Evolutionary conservation across 2,797 vertebrate genomes (phyloP).

Genomic region (Bradypodion pumilum): DNA sequence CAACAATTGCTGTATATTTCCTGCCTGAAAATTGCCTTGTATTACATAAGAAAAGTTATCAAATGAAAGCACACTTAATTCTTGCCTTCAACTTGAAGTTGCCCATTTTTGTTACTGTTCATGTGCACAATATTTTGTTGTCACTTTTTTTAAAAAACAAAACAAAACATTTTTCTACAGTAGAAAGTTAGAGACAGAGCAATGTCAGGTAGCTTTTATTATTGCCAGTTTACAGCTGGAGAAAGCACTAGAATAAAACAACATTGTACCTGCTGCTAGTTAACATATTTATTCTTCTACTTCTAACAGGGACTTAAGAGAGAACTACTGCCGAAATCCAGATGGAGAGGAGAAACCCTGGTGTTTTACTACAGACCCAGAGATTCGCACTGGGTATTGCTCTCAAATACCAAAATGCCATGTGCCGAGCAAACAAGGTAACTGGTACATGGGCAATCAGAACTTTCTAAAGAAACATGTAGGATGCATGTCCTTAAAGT

Average conservation of each 20-base stretch:
- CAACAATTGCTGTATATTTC: constrained; percentile 9
- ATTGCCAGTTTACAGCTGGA: constrained; percentile 39
- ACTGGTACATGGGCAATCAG: constrained; percentile 39
- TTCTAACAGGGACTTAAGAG: constrained; percentile 87
- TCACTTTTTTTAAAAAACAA: not conserved
- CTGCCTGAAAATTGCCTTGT: constrained; percentile 35
- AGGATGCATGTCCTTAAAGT: not conserved
- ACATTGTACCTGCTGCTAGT: constrained; percentile 17
- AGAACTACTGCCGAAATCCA: constrained; percentile 98
- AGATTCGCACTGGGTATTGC: constrained; percentile 88
- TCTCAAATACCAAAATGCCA: constrained; percentile 93
- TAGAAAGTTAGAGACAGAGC: constrained; percentile 34
- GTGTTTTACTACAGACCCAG: constrained; percentile 97
- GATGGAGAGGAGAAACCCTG: constrained; percentile 95
- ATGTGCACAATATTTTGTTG: not conserved
- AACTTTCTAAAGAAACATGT: not conserved
- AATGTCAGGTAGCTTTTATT: constrained; percentile 31
- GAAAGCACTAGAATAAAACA: constrained; percentile 33
- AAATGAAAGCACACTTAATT: constrained; percentile 28
- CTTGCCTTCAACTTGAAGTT: constrained; percentile 9
- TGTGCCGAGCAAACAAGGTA: constrained; percentile 77
- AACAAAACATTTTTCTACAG: constrained; percentile 6
- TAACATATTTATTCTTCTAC: constrained; percentile 68
- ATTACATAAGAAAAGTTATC: constrained; percentile 28
- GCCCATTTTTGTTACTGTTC: not conserved